Conservation (phyloP, 1,140 invertebrate species). For the Camponotus floridanus region DNA sequence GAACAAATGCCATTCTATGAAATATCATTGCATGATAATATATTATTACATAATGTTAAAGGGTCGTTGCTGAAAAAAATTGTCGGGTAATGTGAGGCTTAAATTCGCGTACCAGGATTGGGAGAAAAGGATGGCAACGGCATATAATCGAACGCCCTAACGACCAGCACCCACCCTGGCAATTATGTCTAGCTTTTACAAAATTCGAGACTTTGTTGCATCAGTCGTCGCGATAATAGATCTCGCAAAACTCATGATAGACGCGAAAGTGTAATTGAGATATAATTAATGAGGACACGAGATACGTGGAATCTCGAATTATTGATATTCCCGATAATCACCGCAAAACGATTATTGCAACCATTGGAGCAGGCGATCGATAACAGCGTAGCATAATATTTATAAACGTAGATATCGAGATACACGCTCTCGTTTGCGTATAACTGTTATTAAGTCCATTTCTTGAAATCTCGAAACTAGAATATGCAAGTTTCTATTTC, state of each 20-base stretch:
- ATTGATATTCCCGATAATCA: slow-evolving; percentile 12
- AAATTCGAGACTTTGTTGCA: slow-evolving; percentile 51
- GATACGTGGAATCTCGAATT: background rate
- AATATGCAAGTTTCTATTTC: slow-evolving; percentile 48
- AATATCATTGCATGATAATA: background rate
- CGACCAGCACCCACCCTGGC: slow-evolving; percentile 47
- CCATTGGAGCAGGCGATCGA: background rate
- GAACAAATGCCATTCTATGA: background rate
- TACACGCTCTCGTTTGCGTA: background rate
- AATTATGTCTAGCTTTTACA: slow-evolving; percentile 57
- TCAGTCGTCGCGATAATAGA: background rate
- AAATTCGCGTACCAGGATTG: background rate
- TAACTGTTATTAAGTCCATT: slow-evolving; percentile 19
- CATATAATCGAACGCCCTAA: slow-evolving; percentile 69
- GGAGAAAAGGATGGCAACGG: slow-evolving; percentile 47
- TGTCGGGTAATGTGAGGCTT: background rate
- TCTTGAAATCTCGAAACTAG: slow-evolving; percentile 1
- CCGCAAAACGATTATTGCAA: slow-evolving; percentile 3
- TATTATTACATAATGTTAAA: background rate
- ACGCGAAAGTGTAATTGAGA: background rate
- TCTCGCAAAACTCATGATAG: background rate
- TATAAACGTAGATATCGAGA: slow-evolving; percentile 26
- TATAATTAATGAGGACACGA: background rate
- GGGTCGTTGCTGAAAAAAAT: too few relatives aligned
- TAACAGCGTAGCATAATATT: slow-evolving; percentile 33